Conservation (phyloP, 2,113 vertebrate species). For the Anguilla japonica region DNA sequence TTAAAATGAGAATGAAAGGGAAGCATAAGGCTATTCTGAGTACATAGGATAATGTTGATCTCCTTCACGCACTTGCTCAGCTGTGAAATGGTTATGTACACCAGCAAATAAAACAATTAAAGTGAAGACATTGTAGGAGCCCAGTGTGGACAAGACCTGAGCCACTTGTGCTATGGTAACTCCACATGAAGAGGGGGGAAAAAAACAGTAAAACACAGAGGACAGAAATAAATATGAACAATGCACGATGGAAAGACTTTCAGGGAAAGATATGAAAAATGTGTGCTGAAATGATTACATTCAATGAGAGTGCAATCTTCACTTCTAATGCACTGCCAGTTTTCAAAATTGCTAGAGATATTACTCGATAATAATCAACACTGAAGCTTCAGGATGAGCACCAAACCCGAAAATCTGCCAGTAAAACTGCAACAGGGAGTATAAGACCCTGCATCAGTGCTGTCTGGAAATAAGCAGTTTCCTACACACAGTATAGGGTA, state of each 20-base stretch:
- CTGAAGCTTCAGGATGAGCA: constrained; percentile 39
- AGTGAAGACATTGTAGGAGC: not conserved
- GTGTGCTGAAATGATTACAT: constrained; percentile 31
- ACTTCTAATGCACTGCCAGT: constrained; percentile 52
- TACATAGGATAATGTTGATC: not conserved
- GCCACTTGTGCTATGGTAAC: not conserved
- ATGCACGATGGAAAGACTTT: not conserved
- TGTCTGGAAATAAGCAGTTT: not conserved
- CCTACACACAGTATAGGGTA: not conserved
- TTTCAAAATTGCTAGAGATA: constrained; percentile 51
- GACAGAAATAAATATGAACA: not conserved
- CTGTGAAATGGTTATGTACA: not conserved
- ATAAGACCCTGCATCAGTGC: not conserved
- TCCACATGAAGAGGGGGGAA: not conserved
- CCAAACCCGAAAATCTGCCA: not conserved
- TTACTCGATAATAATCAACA: constrained; percentile 56
- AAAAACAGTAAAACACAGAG: not conserved
- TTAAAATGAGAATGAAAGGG: not conserved
- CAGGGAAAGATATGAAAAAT: constrained; percentile 17
- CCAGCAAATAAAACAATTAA: not conserved
- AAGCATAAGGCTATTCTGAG: not conserved
- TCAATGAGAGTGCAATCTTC: constrained; percentile 41
- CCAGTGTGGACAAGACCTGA: not conserved
- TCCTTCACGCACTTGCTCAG: not conserved
- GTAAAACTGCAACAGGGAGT: not conserved